Percentiles rank a stretch among this genome's conserved stretches.
Conservation (phyloP, 2,888 invertebrate species). For the Nymphalis c-album region DNA sequence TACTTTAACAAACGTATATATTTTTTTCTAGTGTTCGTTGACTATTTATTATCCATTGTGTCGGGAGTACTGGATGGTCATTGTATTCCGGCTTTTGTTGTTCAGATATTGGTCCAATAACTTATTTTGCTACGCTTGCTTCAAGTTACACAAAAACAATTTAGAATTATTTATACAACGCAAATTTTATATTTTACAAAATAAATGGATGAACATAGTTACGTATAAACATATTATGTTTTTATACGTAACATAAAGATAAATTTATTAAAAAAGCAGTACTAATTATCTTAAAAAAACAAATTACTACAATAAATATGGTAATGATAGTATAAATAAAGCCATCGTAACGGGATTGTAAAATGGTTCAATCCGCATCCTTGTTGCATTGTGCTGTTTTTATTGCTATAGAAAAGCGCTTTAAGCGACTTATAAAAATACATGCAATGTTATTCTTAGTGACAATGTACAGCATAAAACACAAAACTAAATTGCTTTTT, state of each 20-base stretch:
- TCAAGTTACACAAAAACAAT: constrained; percentile 13
- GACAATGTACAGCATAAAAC: constrained; percentile 4
- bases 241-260: too few species aligned
- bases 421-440: constrained; percentile 16
- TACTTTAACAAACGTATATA: constrained; percentile 21
- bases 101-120: constrained; percentile 69
- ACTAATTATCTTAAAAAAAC: too few species aligned
- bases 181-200: not conserved
- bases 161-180: not conserved
- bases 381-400: not conserved
- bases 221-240: too few species aligned
- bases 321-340: not conserved
- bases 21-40: constrained; percentile 35
- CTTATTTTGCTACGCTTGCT: constrained; percentile 44
- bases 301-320: too few species aligned
- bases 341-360: not conserved
- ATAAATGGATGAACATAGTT: not conserved
- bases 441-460: constrained; percentile 10
- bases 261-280: too few species aligned
- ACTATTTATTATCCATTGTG: constrained; percentile 55
- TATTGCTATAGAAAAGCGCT: not conserved
- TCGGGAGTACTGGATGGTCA: constrained; percentile 46
- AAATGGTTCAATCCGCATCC: constrained; percentile 9
- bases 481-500: not conserved
- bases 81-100: constrained; percentile 60